Evolutionary conservation across 2,797 vertebrate species (phyloP).

Genomic region (Manis crassicaudata): DNA sequence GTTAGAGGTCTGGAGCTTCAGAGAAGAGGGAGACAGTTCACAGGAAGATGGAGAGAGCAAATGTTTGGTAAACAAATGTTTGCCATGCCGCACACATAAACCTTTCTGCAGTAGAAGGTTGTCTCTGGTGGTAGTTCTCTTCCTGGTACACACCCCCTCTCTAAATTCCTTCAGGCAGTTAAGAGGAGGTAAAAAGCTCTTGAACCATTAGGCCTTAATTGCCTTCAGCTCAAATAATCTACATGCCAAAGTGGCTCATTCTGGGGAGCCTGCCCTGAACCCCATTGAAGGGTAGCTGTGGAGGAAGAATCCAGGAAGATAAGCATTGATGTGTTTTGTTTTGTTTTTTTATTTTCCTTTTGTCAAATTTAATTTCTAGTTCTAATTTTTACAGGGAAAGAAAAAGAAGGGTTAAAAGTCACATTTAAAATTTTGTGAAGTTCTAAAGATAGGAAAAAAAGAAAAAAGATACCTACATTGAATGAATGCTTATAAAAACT

Average conservation of each 20-base stretch:
- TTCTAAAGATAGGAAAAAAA: neutral
- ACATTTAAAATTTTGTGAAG: conserved; percentile 20
- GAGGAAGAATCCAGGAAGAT: conserved; percentile 16
- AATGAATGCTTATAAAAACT: conserved; percentile 6
- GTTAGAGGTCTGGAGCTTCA: neutral
- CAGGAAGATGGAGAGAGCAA: neutral
- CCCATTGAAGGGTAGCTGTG: neutral
- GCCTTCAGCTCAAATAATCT: neutral
- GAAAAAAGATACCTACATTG: neutral
- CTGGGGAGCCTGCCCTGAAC: neutral
- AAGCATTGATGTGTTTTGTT: neutral
- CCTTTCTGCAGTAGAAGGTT: neutral
- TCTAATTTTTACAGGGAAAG: conserved; percentile 1
- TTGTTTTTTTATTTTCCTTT: neutral
- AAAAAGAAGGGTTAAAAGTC: neutral
- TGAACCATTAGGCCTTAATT: neutral
- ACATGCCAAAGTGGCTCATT: neutral
- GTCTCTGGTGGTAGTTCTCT: neutral
- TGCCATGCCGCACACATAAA: neutral
- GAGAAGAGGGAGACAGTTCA: neutral
- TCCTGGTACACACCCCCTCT: neutral
- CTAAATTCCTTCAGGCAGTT: neutral
- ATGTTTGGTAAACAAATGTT: neutral
- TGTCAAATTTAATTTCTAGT: conserved; percentile 57
- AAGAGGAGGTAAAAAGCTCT: neutral